Evolutionary conservation across 2,888 invertebrate species (phyloP), one percentile per base, ranked within the genome.

Genomic region (Hirtodrosophila duncani): DNA sequence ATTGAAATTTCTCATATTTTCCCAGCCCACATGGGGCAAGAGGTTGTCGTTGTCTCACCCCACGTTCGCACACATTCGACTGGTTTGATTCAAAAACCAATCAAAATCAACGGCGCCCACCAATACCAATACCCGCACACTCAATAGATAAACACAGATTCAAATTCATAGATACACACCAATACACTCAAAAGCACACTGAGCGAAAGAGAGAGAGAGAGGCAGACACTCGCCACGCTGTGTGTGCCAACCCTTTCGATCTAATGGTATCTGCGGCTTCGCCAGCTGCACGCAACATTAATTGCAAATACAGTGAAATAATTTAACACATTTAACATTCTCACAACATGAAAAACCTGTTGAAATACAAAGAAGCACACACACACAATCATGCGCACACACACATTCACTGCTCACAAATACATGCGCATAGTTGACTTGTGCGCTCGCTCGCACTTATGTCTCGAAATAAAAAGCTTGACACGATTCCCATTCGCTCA

Each of bases 21-120:
- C n/a, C n/a, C n/a, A n/a, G n/a, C n/a, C n/a, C n/a, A n/a, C n/a
- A n/a, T n/a, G n/a, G n/a, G n/a, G n/a, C n/a, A n/a, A n/a, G n/a
- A n/a, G n/a, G n/a, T n/a, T n/a, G n/a, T n/a, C n/a, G n/a, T n/a
- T n/a, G n/a, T n/a, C n/a, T n/a, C n/a, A n/a, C n/a, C n/a, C n/a
- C n/a, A n/a, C n/a, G n/a, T n/a, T n/a, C n/a, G 43, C 36, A 34
- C 51, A 49, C 18, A 41, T 46, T 45, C 55, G 36, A 53, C 63
- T 21, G 27, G 50, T 24, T 18, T 36, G 37, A 41, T 81, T 83
- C 77, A 82, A 75, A 81, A 84, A 72, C 84, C 84, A 84, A 84
- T 84, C 84, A 83, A 83, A 84, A 81, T 65, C 67, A 68, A 57
- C 70, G 66, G 66, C 69, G 67, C 45, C 34, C 61, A 83, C 83